Evolutionary conservation across 1,140 invertebrate genomes (phyloP).

Genomic region (Xylocopa sonorina): DNA sequence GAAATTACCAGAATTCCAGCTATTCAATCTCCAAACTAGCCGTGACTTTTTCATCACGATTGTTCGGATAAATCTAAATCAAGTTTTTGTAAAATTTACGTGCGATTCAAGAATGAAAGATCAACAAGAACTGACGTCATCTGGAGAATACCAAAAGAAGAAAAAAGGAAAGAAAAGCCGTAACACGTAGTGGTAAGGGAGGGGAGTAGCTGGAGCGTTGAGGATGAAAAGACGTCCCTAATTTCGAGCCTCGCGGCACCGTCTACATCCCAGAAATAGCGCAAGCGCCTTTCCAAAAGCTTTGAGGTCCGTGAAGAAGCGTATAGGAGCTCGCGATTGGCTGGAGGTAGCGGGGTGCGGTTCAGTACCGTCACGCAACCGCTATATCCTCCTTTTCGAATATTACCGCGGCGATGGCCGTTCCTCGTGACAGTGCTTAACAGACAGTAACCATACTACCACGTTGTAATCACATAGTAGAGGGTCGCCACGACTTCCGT

Average conservation of each 20-base stretch:
- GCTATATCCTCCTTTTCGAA: conserved; percentile 78
- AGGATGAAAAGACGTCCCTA: conserved; percentile 28
- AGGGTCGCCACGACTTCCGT: not conserved
- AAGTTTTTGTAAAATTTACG: too few species aligned
- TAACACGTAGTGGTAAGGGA: not conserved
- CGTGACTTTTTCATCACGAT: too few species aligned
- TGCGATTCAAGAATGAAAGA: too few species aligned
- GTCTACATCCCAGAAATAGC: conserved; percentile 64
- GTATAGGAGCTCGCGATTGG: conserved; percentile 49
- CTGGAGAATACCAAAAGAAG: too few species aligned
- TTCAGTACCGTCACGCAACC: conserved; percentile 72
- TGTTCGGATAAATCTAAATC: too few species aligned
- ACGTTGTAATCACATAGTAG: not conserved
- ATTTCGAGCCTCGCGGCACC: conserved; percentile 33
- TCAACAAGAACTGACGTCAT: too few species aligned
- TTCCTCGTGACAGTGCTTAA: conserved; percentile 54
- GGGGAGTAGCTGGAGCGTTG: conserved; percentile 7
- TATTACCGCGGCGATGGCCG: conserved; percentile 73
- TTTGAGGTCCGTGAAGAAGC: conserved; percentile 39
- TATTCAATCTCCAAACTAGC: too few species aligned
- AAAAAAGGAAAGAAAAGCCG: not conserved
- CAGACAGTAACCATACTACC: conserved; percentile 31
- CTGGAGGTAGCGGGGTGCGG: conserved; percentile 66
- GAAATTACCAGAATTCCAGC: not conserved
- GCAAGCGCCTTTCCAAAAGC: conserved; percentile 67